phyloP scores from a whole-genome alignment of 2,113 vertebrate species.

The Calyptommatus sinebrachiatus region DNA sequence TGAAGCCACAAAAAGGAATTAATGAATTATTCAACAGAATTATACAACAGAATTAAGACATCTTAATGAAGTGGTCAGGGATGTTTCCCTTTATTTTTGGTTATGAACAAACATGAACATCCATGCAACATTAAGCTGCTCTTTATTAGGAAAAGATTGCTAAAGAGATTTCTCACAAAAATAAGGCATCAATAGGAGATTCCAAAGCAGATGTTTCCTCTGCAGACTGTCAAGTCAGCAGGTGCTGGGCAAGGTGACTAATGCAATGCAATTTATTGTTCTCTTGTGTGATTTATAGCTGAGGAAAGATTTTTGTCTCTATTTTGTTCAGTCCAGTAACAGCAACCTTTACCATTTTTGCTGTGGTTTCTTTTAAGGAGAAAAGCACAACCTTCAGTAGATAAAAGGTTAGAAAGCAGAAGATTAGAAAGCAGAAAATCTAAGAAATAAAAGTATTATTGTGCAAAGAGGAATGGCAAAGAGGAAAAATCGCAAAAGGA shows the following conservation, averaged over 20 bases:
- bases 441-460: neutral
- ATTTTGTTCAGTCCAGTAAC: constrained; percentile 30
- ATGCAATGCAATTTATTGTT: constrained; percentile 19
- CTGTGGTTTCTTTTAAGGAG: constrained; percentile 20
- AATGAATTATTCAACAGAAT: constrained; percentile 15
- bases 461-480: too few relatives aligned
- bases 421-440: neutral
- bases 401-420: neutral
- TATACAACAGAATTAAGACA: constrained; percentile 33
- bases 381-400: constrained; percentile 12
- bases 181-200: constrained; percentile 19
- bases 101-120: constrained; percentile 14
- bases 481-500: neutral
- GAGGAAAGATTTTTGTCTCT: constrained; percentile 24
- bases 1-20: constrained; percentile 26
- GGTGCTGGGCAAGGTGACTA: constrained; percentile 30
- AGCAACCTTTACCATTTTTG: constrained; percentile 11
- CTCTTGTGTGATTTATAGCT: constrained; percentile 35
- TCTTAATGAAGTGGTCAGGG: constrained; percentile 33
- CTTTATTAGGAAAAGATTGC: constrained; percentile 23
- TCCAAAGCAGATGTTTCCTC: constrained; percentile 21
- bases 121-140: constrained; percentile 17
- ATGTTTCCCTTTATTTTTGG: constrained; percentile 9
- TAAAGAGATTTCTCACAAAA: neutral
- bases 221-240: constrained; percentile 45